Base-by-base conservation (phyloP, 2,797 vertebrate genomes). In the Chromis chromis region DNA sequence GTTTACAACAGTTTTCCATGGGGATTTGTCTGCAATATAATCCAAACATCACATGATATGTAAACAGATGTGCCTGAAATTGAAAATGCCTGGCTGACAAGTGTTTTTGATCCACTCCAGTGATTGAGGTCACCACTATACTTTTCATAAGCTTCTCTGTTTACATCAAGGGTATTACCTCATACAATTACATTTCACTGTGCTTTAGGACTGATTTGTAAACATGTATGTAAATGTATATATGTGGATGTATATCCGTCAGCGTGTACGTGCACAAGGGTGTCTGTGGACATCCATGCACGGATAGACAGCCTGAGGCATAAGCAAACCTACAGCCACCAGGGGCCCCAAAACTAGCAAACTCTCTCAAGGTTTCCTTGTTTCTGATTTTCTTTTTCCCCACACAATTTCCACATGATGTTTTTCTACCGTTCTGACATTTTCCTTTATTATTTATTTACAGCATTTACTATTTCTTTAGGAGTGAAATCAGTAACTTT, bases 31-130 rank as follows among this genome's bases (percentile, higher is more conserved):
- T 65, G 76, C 76, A 73, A 62, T 77, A 62, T 77, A 89, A 87
- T 91, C 83, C 84, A 91, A 89, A 91, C 83, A 88, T 76, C 71
- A 73, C 49, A 57, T 49, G n/a, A 86, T 77, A 78, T 87, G 82
- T 90, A 91, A 93, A 89, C 91, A 92, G 86, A 90, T 90, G 85
- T 84, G 86, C 55, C 62, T 85, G 63, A 82, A 90, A 88, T 84
- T 78, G 72, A 82, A 92, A 88, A 77, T 19, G 54, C 78, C 80
- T 72, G 69, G 69, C 69, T 74, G 81, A 83, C 86, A 88, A 91
- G 83, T 85, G 87, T 84, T 91, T 92, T 75, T 84, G 72, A 91
- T 89, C 80, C 85, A 76, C 67, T 81, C 44, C 80, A 70, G 72
- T 85, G 85, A 92, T 77, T 90, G 81, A 89, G 85, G 84, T 90